Evolutionary conservation across 2,888 invertebrate species (phyloP).

Genomic region (Eupeodes luniger): DNA sequence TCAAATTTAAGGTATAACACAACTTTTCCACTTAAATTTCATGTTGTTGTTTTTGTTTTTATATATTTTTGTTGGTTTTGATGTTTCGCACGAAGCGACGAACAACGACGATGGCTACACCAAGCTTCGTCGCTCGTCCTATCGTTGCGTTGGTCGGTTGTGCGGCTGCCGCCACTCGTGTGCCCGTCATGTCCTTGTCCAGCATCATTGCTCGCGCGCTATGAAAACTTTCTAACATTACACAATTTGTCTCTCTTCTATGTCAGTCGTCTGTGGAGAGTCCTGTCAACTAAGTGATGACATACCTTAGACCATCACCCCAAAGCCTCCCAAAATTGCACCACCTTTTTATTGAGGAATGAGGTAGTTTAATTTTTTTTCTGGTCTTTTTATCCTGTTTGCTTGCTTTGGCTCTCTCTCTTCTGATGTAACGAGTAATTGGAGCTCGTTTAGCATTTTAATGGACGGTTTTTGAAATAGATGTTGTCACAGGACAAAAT

Average conservation of each 20-base stretch:
- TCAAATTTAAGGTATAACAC: conserved; percentile 71
- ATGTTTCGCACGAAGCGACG: not conserved
- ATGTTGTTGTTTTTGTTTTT: conserved; percentile 25
- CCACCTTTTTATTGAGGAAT: not conserved
- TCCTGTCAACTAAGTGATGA: conserved; percentile 63
- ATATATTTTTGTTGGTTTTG: conserved; percentile 29
- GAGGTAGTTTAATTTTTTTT: conserved; percentile 11
- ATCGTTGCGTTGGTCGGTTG: not conserved
- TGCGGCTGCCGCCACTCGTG: not conserved
- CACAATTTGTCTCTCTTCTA: conserved; percentile 34
- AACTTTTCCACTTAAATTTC: conserved; percentile 71
- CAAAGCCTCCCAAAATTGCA: not conserved
- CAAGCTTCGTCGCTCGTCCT: not conserved
- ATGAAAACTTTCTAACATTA: conserved; percentile 40
- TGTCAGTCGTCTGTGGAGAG: conserved; percentile 31
- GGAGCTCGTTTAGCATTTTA: conserved; percentile 75
- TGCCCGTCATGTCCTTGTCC: conserved; percentile 18
- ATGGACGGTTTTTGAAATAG: conserved; percentile 67
- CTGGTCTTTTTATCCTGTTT: conserved; percentile 6
- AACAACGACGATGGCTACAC: not conserved
- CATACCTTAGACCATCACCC: conserved; percentile 14
- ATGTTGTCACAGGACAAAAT: conserved; percentile 54
- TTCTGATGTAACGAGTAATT: conserved; percentile 69
- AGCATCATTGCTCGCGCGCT: conserved; percentile 19
- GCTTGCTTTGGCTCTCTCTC: not conserved